Evolutionary conservation across 2,113 vertebrate genomes (phyloP), one percentile per base, ranked within the genome.

Genomic region (Myotis davidii): DNA sequence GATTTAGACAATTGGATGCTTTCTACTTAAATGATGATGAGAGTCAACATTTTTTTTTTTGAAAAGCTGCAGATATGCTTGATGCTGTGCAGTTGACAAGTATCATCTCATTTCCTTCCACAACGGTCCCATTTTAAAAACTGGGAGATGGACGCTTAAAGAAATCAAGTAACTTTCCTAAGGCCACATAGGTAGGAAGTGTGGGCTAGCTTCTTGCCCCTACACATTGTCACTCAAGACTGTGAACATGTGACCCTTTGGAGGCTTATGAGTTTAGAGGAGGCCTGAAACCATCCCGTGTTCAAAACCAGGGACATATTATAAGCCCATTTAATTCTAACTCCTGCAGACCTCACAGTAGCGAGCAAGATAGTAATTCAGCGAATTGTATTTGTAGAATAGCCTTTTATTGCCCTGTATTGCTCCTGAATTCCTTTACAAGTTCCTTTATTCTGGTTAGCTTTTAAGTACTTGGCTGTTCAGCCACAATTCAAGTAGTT

Each of bases 311-410:
- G 61, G 45, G 45, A 39, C 25, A 8, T 84, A 27, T 79, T 54
- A 54, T 25, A 78, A 96, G 17, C 14, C 34, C 52, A 54, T 95
- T 92, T 64, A 61, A 69, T 81, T 94, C 32, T 78, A 83, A 84
- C 17, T 12, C 65, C 79, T 85, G 61, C 54, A 88, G 64, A 83
- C 64, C 34, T 87, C 67, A 42, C 61, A 32, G 48, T 32, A 34
- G 87, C 17, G 17, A 52, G 76, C 42, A 67, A 13, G 77, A 37
- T 69, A 87, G 64, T 90, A 79, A 74, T 86, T 86, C 50, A 81
- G 78, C 8, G 21, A 70, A 82, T 3, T 45, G 10, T 65, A 37
- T 52, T 52, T 88, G 74, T 50, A 77, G 32, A 77, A 84, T 48
- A 83, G 85, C 29, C 52, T 93, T 56, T 91, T 87, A 59, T 61